phyloP scores from a whole-genome alignment of 2,888 invertebrate species.

The Leucoma salicis region DNA sequence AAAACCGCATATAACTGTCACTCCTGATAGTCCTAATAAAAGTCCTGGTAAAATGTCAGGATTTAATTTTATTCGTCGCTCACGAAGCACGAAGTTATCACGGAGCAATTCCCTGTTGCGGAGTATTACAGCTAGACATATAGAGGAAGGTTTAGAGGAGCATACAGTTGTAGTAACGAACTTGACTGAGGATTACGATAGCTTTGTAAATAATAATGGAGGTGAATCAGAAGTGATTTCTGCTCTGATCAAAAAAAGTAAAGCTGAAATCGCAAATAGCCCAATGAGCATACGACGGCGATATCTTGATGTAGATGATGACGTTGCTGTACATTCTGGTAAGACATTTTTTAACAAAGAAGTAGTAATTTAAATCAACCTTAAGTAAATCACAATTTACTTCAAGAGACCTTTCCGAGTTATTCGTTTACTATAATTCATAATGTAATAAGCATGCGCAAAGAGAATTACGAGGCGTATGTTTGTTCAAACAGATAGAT shows the following conservation, averaged over 20 bases:
- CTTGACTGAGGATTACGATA: constrained; percentile 66
- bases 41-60: constrained; percentile 78
- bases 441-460: constrained; percentile 15
- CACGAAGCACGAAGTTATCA: constrained; percentile 87
- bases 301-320: constrained; percentile 84
- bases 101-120: constrained; percentile 85
- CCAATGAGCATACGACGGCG: constrained; percentile 72
- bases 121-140: constrained; percentile 78
- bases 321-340: constrained; percentile 89
- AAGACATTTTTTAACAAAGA: constrained; percentile 43
- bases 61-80: constrained; percentile 85
- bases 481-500: constrained; percentile 30
- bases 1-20: constrained; percentile 69
- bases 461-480: constrained; percentile 34
- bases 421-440: constrained; percentile 27
- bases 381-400: constrained; percentile 31
- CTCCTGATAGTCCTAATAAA: constrained; percentile 76
- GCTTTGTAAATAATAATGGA: constrained; percentile 64
- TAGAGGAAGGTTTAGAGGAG: constrained; percentile 72
- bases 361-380: constrained; percentile 14
- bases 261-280: constrained; percentile 67
- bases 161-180: constrained; percentile 61
- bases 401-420: constrained; percentile 17
- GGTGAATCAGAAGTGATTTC: constrained; percentile 68
- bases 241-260: constrained; percentile 73